Evolutionary conservation across 2,113 vertebrate genomes (phyloP), one percentile per base, ranked within the genome.

Genomic region (Chionomys nivalis): DNA sequence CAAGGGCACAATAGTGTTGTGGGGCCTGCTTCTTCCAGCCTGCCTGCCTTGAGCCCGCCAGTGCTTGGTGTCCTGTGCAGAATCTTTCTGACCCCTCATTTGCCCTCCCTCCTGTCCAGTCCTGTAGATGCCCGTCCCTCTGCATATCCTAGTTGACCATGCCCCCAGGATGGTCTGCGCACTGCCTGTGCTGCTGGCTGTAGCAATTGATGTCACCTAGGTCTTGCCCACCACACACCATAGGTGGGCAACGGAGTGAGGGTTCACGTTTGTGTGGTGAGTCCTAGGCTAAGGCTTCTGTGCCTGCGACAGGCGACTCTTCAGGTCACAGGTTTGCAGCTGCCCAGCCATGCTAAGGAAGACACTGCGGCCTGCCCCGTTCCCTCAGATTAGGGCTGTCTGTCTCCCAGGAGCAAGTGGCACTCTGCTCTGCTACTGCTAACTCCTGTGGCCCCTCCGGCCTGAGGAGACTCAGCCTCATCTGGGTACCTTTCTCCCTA

Each of bases 151-250:
- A 7, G 68, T 61, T 39, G 72, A 16, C 87, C 58, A 23, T 19
- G 23, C 24, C 9, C 49, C 87, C 47, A 73, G 47, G 14, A 31
- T 5, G 24, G 49, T 4, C 4, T 2, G 0, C 0, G 3, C 1
- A 17, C 49, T 70, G 31, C 19, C 28, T 70, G 44, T n/a, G 65
- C 85, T 52, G 85, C 44, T 52, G 65, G 3, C 17, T 7, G 2
- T 39, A 16, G 33, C 23, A 28, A 21, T n/a, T 58, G 1, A 0
- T 63, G 58, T 61, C 58, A 16, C 58, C 24, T 66, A 28, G 82
- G 39, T 42, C 83, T 86, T 66, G 28, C 24, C 26, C 42, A 12
- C 13, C 31, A 14, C 42, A 33, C 42, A 44, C 42, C n/a, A 31
- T 42, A 44, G n/a, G n/a, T 66, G 16, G 17, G 36, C 36, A 49